A percentile compares a stretch with the other conserved stretches of the same genome.
Conservation (phyloP, 2,797 vertebrate species). For the Gouania willdenowi region DNA sequence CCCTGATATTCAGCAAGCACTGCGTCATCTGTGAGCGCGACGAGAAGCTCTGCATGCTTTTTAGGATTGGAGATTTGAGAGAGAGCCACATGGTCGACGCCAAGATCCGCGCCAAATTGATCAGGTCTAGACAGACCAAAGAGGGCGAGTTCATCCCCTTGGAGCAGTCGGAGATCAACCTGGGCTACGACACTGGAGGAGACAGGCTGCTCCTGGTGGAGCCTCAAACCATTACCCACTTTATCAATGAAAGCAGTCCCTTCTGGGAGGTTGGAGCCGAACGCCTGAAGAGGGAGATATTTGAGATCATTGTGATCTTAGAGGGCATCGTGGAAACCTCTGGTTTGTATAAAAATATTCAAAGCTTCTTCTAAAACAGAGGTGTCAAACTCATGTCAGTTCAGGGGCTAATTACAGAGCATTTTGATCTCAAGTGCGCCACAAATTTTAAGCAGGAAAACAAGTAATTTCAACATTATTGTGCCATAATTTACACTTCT, state of each 20-base stretch:
- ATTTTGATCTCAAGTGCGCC: too few relatives aligned
- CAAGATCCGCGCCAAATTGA: conserved; percentile 82
- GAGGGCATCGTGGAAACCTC: conserved; percentile 85
- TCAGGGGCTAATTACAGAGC: too few relatives aligned
- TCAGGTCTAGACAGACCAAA: conserved; percentile 81
- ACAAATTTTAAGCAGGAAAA: too few relatives aligned
- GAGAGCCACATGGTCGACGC: conserved; percentile 86
- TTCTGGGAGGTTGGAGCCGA: conserved; percentile 79
- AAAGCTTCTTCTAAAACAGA: too few relatives aligned
- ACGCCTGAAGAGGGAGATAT: conserved; percentile 67
- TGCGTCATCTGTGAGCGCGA: conserved; percentile 78
- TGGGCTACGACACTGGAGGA: conserved; percentile 80
- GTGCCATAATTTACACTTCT: too few relatives aligned
- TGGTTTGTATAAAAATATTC: conserved; percentile 56
- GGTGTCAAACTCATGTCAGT: too few relatives aligned
- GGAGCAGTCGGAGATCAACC: conserved; percentile 83
- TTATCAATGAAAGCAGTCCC: conserved; percentile 74
- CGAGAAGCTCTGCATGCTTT: conserved; percentile 77
- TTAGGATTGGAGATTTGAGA: conserved; percentile 80
- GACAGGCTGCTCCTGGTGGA: conserved; percentile 82
- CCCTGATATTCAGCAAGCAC: conserved; percentile 81
- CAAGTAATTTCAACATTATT: too few relatives aligned
- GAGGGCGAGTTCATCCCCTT: conserved; percentile 84
- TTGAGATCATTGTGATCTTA: conserved; percentile 83
- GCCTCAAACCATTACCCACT: conserved; percentile 81